Conservation (phyloP, 2,797 vertebrate species). For the Danio kyathit region DNA sequence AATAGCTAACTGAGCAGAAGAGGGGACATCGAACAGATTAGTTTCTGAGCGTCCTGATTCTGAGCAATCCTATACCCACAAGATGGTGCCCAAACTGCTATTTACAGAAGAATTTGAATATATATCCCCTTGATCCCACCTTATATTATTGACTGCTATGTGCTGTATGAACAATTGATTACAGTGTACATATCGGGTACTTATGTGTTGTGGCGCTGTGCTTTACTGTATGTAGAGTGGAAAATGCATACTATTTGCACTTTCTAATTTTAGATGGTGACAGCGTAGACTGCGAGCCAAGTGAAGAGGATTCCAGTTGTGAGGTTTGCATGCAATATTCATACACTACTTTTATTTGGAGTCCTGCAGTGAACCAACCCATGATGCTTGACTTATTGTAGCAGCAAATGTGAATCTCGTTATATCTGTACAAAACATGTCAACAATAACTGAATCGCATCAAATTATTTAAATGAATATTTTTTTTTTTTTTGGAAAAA, state of each 20-base stretch:
- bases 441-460: background rate
- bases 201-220: background rate
- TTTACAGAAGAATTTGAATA: background rate
- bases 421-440: background rate
- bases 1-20: conserved; percentile 46
- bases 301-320: background rate
- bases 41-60: background rate
- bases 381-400: background rate
- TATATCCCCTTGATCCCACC: background rate
- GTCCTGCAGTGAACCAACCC: background rate
- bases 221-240: background rate
- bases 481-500: too few species aligned
- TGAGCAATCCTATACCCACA: conserved; percentile 25
- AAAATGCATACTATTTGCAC: background rate
- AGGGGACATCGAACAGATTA: conserved; percentile 37
- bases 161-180: background rate
- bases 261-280: background rate
- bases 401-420: background rate
- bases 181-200: background rate
- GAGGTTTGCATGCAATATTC: conserved; percentile 5
- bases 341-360: conserved; percentile 12
- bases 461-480: background rate
- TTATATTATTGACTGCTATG: background rate
- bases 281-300: background rate
- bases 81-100: conserved; percentile 42